phyloP scores from a whole-genome alignment of 2,888 invertebrate species.

The Eudasyphora cyanicolor region DNA sequence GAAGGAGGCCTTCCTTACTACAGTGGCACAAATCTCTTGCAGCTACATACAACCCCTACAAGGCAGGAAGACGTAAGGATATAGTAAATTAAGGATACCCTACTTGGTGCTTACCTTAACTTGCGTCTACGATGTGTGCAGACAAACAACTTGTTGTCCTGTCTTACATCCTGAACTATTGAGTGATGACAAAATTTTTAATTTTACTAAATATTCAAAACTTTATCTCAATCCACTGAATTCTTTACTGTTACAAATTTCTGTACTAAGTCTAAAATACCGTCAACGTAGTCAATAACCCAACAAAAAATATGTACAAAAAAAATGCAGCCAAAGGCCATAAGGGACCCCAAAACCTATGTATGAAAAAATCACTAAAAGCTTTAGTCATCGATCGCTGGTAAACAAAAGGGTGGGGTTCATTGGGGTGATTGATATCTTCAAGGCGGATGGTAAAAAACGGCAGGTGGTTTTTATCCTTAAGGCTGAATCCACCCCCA shows the following conservation, averaged over 20 bases:
- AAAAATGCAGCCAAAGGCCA: constrained; percentile 31
- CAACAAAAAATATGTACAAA: not conserved
- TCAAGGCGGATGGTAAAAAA: not conserved
- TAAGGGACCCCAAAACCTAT: constrained; percentile 47
- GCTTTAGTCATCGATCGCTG: constrained; percentile 54
- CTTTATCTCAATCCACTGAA: too few species aligned
- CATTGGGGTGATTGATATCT: not conserved
- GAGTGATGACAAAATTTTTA: too few species aligned
- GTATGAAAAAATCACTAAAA: constrained; percentile 14
- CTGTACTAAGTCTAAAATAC: too few species aligned
- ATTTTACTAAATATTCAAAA: too few species aligned
- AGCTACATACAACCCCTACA: constrained; percentile 38
- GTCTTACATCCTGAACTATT: too few species aligned
- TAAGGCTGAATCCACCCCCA: too few species aligned
- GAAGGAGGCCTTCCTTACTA: constrained; percentile 57
- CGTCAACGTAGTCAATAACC: not conserved
- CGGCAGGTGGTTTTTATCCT: too few species aligned
- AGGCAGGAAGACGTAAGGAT: constrained; percentile 47
- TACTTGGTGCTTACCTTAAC: too few species aligned
- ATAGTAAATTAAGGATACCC: not conserved
- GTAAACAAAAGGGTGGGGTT: not conserved
- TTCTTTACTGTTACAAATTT: too few species aligned
- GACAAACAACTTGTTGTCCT: too few species aligned
- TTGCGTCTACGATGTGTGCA: too few species aligned
- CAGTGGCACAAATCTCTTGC: constrained; percentile 47